Percentiles rank a stretch among this genome's conserved stretches.
These are phyloP conservation scores for Microtus pennsylvanicus DNA, from an alignment of 2,113 vertebrate species.

Conservation along the genomic window DNA sequence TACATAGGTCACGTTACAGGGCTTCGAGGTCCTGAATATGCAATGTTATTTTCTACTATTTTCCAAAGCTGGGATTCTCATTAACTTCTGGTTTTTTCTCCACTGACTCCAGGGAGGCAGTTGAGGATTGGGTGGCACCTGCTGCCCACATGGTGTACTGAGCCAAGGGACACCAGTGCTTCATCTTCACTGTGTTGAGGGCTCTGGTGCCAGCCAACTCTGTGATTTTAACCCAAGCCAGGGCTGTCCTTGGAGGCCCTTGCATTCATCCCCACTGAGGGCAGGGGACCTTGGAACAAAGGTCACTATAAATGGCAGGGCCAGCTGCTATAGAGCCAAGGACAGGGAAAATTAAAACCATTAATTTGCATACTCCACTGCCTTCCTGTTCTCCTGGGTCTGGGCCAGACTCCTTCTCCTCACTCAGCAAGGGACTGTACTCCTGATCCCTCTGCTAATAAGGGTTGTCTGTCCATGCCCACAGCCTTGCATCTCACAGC, in stretches of 20 bases:
- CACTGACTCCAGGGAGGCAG: not conserved
- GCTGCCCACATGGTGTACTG: not conserved
- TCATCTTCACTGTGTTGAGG: not conserved
- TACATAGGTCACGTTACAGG: not conserved
- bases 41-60: rapidly evolving
- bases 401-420: not conserved
- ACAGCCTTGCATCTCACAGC: not conserved
- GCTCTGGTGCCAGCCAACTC: rapidly evolving
- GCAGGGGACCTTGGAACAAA: not conserved
- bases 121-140: not conserved
- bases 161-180: not conserved
- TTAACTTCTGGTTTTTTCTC: not conserved
- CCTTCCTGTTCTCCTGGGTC: not conserved
- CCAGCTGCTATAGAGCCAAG: slow-evolving; percentile 33
- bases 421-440: rapidly evolving
- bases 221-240: not conserved
- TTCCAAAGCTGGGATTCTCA: not conserved
- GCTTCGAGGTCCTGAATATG: rapidly evolving
- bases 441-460: not conserved
- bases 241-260: rapidly evolving
- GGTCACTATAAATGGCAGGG: not conserved
- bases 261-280: rapidly evolving
- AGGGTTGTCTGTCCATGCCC: not conserved
- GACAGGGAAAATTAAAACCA: slow-evolving; percentile 65
- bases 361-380: not conserved